A percentile compares a stretch with the other conserved stretches of the same genome.
These are phyloP conservation scores for Manduca sexta DNA, from an alignment of 1,140 invertebrate genomes.

Conservation along the genomic window DNA sequence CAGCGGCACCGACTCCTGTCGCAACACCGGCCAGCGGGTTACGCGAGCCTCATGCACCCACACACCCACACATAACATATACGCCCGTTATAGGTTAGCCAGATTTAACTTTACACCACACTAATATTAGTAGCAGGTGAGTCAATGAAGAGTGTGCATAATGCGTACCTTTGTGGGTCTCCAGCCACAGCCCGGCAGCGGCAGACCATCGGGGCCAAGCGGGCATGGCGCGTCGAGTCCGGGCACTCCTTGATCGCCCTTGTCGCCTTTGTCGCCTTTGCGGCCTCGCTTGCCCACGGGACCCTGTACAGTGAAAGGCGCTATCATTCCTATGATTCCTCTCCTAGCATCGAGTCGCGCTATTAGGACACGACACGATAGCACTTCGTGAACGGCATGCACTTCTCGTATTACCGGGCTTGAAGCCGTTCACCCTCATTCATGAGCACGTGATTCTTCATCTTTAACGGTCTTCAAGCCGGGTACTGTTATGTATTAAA, in stretches of 20 bases:
- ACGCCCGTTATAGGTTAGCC: too few relatives aligned
- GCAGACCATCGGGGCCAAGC: conserved; percentile 93
- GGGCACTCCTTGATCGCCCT: conserved; percentile 96
- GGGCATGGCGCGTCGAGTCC: conserved; percentile 98
- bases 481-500: too few relatives aligned
- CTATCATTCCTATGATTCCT: too few relatives aligned
- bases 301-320: conserved; percentile 84
- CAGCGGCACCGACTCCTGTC: conserved; percentile 42
- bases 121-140: too few relatives aligned
- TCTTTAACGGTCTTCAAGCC: too few relatives aligned
- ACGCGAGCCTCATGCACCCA: conserved; percentile 2
- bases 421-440: too few relatives aligned
- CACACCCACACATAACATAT: background rate
- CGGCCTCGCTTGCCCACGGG: conserved; percentile 90
- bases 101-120: too few relatives aligned
- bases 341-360: too few relatives aligned
- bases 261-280: conserved; percentile 92
- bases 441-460: too few relatives aligned
- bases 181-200: conserved; percentile 95
- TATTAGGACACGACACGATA: background rate
- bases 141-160: background rate
- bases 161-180: conserved; percentile 85
- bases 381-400: background rate
- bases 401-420: background rate
- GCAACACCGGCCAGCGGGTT: conserved; percentile 20